Evolutionary conservation across 2,888 invertebrate species (phyloP).

Genomic region (Arge pagana): DNA sequence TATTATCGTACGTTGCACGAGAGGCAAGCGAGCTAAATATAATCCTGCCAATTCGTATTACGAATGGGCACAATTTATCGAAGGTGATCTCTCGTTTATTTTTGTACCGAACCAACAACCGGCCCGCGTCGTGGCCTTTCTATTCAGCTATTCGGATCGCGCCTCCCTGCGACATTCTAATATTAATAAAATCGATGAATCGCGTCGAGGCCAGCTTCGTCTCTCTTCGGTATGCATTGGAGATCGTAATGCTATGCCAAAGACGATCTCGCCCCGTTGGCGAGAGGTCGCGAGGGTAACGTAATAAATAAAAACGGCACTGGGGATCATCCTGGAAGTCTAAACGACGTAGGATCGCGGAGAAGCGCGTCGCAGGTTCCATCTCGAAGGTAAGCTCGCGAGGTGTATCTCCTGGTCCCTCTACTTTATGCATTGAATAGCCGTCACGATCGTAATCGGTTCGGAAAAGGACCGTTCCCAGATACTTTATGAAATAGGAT

Average conservation of each 20-base stretch:
- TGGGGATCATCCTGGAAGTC: neutral
- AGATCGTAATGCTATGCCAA: conserved; percentile 5
- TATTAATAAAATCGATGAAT: conserved; percentile 14
- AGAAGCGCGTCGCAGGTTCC: no score
- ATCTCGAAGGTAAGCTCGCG: no score
- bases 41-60: conserved; percentile 11
- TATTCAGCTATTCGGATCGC: conserved; percentile 16
- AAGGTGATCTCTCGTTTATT: conserved; percentile 15
- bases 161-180: conserved; percentile 17
- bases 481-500: conserved; percentile 5
- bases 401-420: neutral
- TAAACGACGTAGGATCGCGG: neutral
- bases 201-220: conserved; percentile 14
- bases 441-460: neutral
- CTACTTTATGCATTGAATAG: conserved; percentile 12
- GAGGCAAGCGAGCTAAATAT: conserved; percentile 15
- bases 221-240: conserved; percentile 20
- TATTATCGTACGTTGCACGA: neutral
- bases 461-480: neutral
- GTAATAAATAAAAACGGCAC: conserved; percentile 14
- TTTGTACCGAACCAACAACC: no score
- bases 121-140: neutral
- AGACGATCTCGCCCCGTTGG: conserved; percentile 2
- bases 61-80: conserved; percentile 17
- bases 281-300: conserved; percentile 11